Base-by-base conservation (phyloP, 2,113 vertebrate species). In the Oryzias javanicus region DNA sequence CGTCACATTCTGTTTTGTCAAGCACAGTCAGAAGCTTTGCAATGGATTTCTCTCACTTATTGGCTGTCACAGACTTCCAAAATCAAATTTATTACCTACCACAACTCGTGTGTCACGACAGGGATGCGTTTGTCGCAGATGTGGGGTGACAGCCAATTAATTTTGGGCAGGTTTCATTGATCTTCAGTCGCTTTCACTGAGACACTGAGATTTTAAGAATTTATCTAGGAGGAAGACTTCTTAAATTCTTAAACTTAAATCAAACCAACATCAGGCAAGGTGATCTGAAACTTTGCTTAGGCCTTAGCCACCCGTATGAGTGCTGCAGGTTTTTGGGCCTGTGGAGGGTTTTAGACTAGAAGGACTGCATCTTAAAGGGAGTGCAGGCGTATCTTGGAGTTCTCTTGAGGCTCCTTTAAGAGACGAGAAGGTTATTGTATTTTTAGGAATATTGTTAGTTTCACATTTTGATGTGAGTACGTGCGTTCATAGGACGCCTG, bases 241-340 rank as follows among this genome's bases (percentile, higher is more conserved):
- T 12, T 12, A 35, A 12, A 12, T 35, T 12, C 2, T 35, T 35
- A 12, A 12, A 35, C 35, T 35, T 10, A 8, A 8, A 35, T 35
- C 29, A 35, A 7, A 35, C n/a, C 27, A 1, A 29, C 22, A 22
- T 22, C 22, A 22, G 22, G 7, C 27, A 29, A 29, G 7, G 35
- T 35, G 83, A 83, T 76, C 64, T 24, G 12, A 63, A 57, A 44
- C 62, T 53, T 27, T 27, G n/a, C 58, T 64, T 72, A 65, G 35
- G 10, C 35, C 35, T 35, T 12, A 35, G 10, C 7, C 29, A 35
- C 29, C 29, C 7, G 29, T 8, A 35, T 8, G 7, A 8, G 29
- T 25, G 25, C 25, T 25, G 25, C 25, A 35, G 35, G 35, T 35
- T 35, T 35, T 35, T 35, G 10, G 35, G 29, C 12, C 29, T 8